Conservation (phyloP, 2,113 vertebrate genomes). For the Grammomys dolichurus region DNA sequence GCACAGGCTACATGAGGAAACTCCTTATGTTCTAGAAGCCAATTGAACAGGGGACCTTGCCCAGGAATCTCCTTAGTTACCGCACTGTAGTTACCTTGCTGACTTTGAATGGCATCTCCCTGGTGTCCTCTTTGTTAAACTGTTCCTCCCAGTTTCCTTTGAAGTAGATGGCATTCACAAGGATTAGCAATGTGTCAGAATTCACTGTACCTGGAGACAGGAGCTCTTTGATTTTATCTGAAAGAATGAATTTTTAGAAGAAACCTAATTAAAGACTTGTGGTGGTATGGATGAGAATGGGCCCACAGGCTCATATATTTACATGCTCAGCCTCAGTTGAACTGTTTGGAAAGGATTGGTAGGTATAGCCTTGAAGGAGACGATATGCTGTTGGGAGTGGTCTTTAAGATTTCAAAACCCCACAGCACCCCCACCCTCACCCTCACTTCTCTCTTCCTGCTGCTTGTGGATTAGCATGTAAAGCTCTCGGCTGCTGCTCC, state of each 20-base stretch:
- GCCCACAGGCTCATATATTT: too few species aligned
- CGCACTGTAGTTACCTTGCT: constrained; percentile 50
- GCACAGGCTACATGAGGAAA: neutral
- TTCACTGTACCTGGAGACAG: neutral
- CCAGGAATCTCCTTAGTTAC: neutral
- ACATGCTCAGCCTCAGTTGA: neutral
- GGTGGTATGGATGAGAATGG: neutral
- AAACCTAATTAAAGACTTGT: neutral
- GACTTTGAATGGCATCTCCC: constrained; percentile 63
- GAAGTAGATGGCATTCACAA: constrained; percentile 79
- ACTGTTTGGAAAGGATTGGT: neutral
- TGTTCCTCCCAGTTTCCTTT: constrained; percentile 70
- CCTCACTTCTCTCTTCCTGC: neutral
- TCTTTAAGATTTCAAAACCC: neutral
- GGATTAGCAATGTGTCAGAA: constrained; percentile 22
- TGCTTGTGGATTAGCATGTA: neutral
- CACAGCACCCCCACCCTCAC: neutral
- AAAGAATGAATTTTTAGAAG: neutral
- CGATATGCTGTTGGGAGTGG: neutral
- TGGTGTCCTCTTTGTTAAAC: constrained; percentile 24
- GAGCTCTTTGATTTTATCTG: constrained; percentile 73
- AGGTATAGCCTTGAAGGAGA: neutral
- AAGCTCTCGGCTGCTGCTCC: neutral
- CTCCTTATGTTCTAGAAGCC: neutral
- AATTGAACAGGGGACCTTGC: rapidly evolving